Base-by-base conservation (phyloP, 1,140 invertebrate species). In the Drosophila tani region DNA sequence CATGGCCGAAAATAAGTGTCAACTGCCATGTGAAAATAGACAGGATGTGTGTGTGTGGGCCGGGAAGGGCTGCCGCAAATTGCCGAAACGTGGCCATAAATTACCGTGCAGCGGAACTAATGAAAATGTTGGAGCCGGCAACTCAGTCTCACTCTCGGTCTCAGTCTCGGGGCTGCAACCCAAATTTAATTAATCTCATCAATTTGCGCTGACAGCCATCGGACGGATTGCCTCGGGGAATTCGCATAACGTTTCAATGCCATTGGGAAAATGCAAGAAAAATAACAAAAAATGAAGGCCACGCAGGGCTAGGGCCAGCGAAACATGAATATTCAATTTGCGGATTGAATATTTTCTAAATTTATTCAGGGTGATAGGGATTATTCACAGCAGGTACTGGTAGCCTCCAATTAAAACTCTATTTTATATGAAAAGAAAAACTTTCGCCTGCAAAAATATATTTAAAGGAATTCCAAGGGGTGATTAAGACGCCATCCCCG, bases 71-170 rank as follows among this genome's bases (percentile, higher is more conserved):
- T 21, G 74, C 73, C 74, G 11, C 73, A 76, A 76, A 76, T 58
- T 67, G 74, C 47, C 53, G 47, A 76, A 76, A 76, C 73, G 74
- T 76, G 74, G 73, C 73, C 74, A 76, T 76, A 76, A 76, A 76
- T 76, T 76, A 58, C 40, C 47, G 55, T 57, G 59, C 74, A 51
- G 32, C 62, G 27, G 38, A 51, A 59, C 74, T 76, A 76, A 76
- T 76, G 74, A 76, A 76, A 76, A 76, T 50, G 73, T 76, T 76
- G 46, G 41, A 19, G 53, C 35, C 40, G 17, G 7, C 15, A 45
- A 21, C 67, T 55, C 40, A 19, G 21, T 69, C n/a, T 11, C 32
- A 11, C 7, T 29, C 27, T 29, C 27, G 7, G 29, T 32, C 29
- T 9, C 29, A 19, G 21, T 69, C n/a, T n/a, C 7, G n/a, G 8